A percentile compares a stretch with the other conserved stretches of the same genome.
Evolutionary conservation across 2,888 invertebrate species (phyloP).

Genomic region (Synergus umbraculus): DNA sequence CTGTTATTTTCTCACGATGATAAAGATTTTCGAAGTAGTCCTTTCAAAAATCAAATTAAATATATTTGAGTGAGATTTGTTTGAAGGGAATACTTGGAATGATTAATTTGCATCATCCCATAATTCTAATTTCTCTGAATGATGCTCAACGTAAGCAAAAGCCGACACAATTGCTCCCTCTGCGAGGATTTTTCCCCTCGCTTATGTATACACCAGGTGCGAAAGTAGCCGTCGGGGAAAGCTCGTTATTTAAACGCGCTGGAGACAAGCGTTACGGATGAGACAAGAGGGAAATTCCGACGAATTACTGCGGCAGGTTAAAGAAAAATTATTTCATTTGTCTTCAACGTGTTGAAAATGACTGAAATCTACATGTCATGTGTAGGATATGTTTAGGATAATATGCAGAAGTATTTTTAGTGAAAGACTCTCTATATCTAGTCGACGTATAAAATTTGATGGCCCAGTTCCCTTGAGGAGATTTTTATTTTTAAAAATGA

Average conservation of each 20-base stretch:
- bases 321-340: conserved; percentile 56
- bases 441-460: neutral
- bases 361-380: neutral
- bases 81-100: neutral
- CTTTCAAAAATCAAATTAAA: neutral
- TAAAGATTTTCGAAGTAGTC: neutral
- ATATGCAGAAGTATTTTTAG: neutral
- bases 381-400: neutral
- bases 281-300: conserved; percentile 58
- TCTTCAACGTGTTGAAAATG: conserved; percentile 14
- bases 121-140: neutral
- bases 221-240: conserved; percentile 41
- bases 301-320: conserved; percentile 47
- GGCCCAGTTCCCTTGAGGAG: neutral
- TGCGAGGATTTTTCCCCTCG: conserved; percentile 45
- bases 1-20: neutral
- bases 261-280: conserved; percentile 52
- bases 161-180: conserved; percentile 36
- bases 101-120: neutral
- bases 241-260: conserved; percentile 56
- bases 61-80: neutral
- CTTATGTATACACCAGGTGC: conserved; percentile 44
- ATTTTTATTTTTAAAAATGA: conserved; percentile 60
- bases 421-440: neutral
- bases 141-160: neutral